Conservation (phyloP, 2,113 vertebrate genomes). For the Vidua chalybeata region DNA sequence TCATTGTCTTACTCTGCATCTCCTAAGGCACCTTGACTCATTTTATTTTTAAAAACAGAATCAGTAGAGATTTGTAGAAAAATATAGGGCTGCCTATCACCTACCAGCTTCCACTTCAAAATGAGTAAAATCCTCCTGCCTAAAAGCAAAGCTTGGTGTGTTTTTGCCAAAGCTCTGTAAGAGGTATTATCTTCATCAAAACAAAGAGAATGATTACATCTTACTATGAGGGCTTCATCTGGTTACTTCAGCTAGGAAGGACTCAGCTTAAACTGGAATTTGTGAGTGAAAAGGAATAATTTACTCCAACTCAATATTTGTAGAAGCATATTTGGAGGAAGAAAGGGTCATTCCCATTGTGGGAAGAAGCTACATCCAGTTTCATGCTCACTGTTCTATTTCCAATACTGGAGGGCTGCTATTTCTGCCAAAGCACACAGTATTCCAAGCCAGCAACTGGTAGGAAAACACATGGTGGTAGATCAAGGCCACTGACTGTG, state of each 20-base stretch:
- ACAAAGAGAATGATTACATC: neutral
- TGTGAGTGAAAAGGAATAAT: neutral
- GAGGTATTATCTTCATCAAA: neutral
- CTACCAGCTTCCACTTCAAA: neutral
- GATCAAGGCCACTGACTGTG: neutral
- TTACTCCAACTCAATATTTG: neutral
- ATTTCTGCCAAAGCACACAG: neutral
- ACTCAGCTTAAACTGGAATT: neutral
- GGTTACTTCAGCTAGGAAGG: neutral
- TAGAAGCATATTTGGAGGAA: conserved; percentile 7
- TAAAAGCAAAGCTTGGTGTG: neutral
- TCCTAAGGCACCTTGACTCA: neutral
- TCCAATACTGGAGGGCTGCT: neutral
- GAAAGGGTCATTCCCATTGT: neutral
- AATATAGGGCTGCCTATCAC: neutral
- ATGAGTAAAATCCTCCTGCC: neutral
- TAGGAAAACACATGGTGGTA: neutral
- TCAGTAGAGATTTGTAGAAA: neutral
- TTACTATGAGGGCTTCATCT: neutral
- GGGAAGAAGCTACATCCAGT: neutral
- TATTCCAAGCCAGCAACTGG: neutral
- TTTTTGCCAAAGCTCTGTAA: neutral
- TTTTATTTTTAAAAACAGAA: neutral
- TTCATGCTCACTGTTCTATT: neutral
- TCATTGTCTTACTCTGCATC: neutral